Evolutionary conservation across 2,797 vertebrate genomes (phyloP), one percentile per base, ranked within the genome.

Genomic region (Rhabdomys pumilio): DNA sequence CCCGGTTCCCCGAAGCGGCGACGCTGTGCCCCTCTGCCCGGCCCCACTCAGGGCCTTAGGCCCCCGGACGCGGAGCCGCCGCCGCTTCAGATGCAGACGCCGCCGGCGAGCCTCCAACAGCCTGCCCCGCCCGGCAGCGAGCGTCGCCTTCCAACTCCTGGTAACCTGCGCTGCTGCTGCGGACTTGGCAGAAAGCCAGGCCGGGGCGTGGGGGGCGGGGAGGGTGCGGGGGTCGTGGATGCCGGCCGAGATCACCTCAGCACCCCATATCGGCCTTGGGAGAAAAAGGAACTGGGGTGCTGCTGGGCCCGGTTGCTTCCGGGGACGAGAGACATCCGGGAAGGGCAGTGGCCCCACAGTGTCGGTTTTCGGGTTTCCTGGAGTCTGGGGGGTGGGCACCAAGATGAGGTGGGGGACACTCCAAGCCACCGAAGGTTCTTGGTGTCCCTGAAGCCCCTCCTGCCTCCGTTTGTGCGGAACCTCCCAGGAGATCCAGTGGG

Each of bases 1-100:
- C 99, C 99, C 72, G 96, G 97, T 4, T 99, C 99, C 97, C 99
- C 99, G 69, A 99, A 99, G 98, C 99, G 99, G 97, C 98, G 99
- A 97, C 98, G 99, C 98, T 99, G 99, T 98, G 99, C 99, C 97
- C 99, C 99, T 94, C 98, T 99, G 93, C 98, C 99, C 95, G 99
- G 99, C 98, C 99, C 99, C 97, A 99, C 99, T 93, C 99, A 99
- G 91, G 99, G 98, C 98, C 99, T 99, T 96, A 98, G 99, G 97
- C 98, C 97, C 93, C 98, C 99, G 94, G 98, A 98, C 61, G 98
- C 98, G 41, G 97, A 97, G 91, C 97, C 97, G 29, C 99, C 99
- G 26, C 98, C 97, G 88, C 47, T 97, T 80, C 97, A 87, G 96
- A 89, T 72, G 61, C 98, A 97, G 96, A 96, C 57, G 92, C 96